phyloP scores from a whole-genome alignment of 2,797 vertebrate genomes.

The Garrulus glandarius region DNA sequence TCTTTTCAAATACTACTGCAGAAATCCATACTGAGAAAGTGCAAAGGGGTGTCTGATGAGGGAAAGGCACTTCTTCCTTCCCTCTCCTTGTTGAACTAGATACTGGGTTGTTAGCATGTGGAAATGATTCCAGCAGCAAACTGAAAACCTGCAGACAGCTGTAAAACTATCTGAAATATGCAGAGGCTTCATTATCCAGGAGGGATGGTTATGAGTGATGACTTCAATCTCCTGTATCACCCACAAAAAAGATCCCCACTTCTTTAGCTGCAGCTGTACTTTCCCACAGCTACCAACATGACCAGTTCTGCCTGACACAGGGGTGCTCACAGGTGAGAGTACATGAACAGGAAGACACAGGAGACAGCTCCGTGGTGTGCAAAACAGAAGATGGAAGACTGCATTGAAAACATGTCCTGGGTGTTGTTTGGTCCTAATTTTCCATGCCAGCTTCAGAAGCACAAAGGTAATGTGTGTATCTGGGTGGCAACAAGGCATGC shows the following conservation, averaged over 20 bases:
- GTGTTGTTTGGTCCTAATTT: neutral
- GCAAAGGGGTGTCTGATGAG: neutral
- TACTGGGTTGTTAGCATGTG: neutral
- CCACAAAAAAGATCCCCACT: neutral
- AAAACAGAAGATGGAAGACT: neutral
- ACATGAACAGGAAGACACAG: neutral
- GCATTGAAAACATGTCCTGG: neutral
- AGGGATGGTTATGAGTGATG: neutral
- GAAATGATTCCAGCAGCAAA: slow-evolving; percentile 32
- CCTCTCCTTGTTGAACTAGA: neutral
- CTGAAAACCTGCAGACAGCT: slow-evolving; percentile 8
- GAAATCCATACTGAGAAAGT: neutral
- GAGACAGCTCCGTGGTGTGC: neutral
- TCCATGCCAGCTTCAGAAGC: neutral
- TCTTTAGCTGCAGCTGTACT: neutral
- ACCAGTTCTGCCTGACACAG: neutral
- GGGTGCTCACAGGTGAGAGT: neutral
- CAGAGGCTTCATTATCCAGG: neutral
- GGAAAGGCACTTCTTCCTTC: neutral
- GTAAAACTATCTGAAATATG: slow-evolving; percentile 31
- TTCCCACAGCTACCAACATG: accelerated
- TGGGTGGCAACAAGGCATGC: neutral
- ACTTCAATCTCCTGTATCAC: neutral
- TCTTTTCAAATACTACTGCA: neutral
- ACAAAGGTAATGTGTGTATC: neutral